Evolutionary conservation across 2,888 invertebrate genomes (phyloP).

Genomic region (Phrixothrix hirtus): DNA sequence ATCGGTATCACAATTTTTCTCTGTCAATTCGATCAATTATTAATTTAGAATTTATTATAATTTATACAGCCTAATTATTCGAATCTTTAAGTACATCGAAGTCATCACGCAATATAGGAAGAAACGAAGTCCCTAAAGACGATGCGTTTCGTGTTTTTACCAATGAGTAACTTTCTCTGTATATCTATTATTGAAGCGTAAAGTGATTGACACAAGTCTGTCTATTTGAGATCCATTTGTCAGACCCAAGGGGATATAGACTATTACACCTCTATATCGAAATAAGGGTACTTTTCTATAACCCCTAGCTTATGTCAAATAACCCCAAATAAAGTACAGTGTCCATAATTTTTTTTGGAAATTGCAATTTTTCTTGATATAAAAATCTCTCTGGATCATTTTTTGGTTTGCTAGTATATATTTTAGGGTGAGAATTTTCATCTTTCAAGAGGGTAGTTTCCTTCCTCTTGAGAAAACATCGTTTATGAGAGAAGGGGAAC

Average conservation of each 20-base stretch:
- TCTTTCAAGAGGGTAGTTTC: slow-evolving; percentile 28
- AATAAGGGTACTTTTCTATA: slow-evolving; percentile 23
- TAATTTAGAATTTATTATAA: too few relatives aligned
- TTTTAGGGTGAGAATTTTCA: slow-evolving; percentile 33
- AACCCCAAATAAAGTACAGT: slow-evolving; percentile 14
- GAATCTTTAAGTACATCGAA: too few relatives aligned
- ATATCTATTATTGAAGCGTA: slow-evolving; percentile 27
- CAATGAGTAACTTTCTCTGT: slow-evolving; percentile 28
- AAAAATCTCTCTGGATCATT: slow-evolving; percentile 24
- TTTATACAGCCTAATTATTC: too few relatives aligned
- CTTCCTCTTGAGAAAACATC: slow-evolving; percentile 32
- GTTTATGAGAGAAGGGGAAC: slow-evolving; percentile 29
- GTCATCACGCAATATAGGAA: too few relatives aligned
- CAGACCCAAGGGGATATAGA: slow-evolving; percentile 22
- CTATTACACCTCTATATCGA: slow-evolving; percentile 18
- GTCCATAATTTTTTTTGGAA: slow-evolving; percentile 16
- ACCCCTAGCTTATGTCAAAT: slow-evolving; percentile 21
- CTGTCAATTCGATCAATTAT: too few relatives aligned
- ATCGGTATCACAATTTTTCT: too few relatives aligned
- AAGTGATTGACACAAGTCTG: slow-evolving; percentile 31
- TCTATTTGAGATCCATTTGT: slow-evolving; percentile 33
- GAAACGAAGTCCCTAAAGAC: slow-evolving; percentile 15
- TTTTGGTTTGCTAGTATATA: slow-evolving; percentile 27
- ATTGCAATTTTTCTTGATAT: slow-evolving; percentile 29
- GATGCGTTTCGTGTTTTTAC: slow-evolving; percentile 9